Base-by-base conservation (phyloP, 2,797 vertebrate species). In the Paratrypauchen microcephalus region DNA sequence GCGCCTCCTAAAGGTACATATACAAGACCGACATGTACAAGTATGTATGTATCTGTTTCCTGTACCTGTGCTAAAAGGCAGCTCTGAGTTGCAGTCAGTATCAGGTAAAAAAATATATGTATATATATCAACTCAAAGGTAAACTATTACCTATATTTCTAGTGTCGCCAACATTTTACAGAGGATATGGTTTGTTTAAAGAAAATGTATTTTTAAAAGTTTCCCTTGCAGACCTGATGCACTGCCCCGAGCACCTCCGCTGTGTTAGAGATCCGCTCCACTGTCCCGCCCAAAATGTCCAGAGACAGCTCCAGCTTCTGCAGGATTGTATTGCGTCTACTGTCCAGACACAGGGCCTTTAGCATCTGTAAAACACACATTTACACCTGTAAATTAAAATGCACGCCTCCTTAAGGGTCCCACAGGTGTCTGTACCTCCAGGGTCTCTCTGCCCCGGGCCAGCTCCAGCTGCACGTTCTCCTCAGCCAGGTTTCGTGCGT, bases 231-330 rank as follows among this genome's bases (percentile, higher is more conserved):
- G 82, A 96, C 95, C 94, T 96, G 94, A 69, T 95, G 94, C 2
- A 95, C 94, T 0, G 95, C 94, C 0, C 95, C 95, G 6, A 96
- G 89, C 71, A 95, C 90, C 85, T 96, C 95, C 0, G 95, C 93
- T 0, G 95, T 93, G 5, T 81, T 89, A 55, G 90, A 93, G 70
- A 95, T 93, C 2, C 94, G 64, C 19, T 93, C 90, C 0, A 95
- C 84, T 0, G 94, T 93, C 0, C 91, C 92, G 0, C 80, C 79
- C 2, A 96, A 90, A 80, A 95, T 91, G 7, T 89, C 86, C 77
- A 96, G 87, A 73, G 88, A 94, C 60, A 84, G 73, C 83, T 94
- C 86, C 83, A 96, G 84, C 80, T 79, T 93, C 89, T 95, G 92
- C 75, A 96, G 83, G 11, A 71, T 77, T 56, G 86, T 86, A 52